Base-by-base conservation (phyloP, 2,797 vertebrate species). In the Propithecus deckenii region DNA sequence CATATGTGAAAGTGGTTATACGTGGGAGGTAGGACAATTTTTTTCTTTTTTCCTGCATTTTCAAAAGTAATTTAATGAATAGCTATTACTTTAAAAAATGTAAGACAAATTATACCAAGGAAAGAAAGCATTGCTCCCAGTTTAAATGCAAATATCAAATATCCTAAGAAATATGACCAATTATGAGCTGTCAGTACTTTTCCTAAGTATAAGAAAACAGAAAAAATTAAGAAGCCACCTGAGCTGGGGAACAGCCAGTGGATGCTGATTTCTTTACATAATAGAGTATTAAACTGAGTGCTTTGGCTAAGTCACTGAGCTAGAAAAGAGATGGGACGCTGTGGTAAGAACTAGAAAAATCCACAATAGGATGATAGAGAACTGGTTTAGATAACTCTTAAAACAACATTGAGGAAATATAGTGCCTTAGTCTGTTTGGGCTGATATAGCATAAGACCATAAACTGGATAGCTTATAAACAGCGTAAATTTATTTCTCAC, bases 141-240 rank as follows among this genome's bases (percentile, higher is more conserved):
- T 85, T 93, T 92, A 85, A 96, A 93, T 89, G 91, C 63, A 94
- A 94, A 92, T 94, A 90, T 85, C 48, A 94, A 94, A 92, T 94
- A 90, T 85, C 48, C 67, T 57, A 74, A 83, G 89, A 95, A 96
- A 80, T 75, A 80, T 63, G 76, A 89, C 46, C 48, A 89, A 71
- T 96, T 93, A 57, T 67, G 75, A 71, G 38, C 30, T 75, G 79
- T 87, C 71, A 59, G 75, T 92, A 59, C 46, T 71, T 90, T 81
- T 90, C 18, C 25, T 43, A 57, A 92, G 55, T 1, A 12, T 63
- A 67, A 63, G 63, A 32, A 95, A 17, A 91, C 32, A 65, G 20
- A 61, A 63, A 18, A 76, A 93, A 67, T 84, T 17, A 65, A 10
- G 59, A 79, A 43, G 22, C 79, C 41, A n/a, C 63, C 43, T 52